Percentiles rank a stretch among this genome's conserved stretches.
Conservation (phyloP, 2,888 invertebrate species). For the Muschampia plurimacula region DNA sequence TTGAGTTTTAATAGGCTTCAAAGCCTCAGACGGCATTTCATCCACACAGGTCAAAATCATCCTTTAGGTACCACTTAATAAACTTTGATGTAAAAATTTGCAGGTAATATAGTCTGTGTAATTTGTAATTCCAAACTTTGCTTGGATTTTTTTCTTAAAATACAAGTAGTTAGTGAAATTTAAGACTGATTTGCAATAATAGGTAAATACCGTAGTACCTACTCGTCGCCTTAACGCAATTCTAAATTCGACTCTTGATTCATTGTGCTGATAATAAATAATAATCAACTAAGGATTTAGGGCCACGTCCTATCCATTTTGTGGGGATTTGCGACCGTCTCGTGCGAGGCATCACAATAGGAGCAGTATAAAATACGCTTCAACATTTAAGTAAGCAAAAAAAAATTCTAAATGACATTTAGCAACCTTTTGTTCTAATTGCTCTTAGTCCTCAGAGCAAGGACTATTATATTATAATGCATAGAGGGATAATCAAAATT, state of each 20-base stretch:
- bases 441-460: too few species aligned
- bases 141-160: too few species aligned
- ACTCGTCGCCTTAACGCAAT: conserved; percentile 50
- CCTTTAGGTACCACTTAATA: too few species aligned
- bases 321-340: conserved; percentile 74
- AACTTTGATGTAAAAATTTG: too few species aligned
- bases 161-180: too few species aligned
- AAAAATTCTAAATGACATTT: conserved; percentile 6
- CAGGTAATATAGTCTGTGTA: too few species aligned
- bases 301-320: conserved; percentile 80
- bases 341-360: conserved; percentile 73
- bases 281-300: conserved; percentile 80
- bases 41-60: neutral
- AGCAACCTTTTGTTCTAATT: neutral
- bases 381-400: conserved; percentile 23
- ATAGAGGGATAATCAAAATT: too few species aligned
- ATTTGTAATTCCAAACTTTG: too few species aligned
- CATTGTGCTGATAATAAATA: conserved; percentile 79
- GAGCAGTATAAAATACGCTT: conserved; percentile 46
- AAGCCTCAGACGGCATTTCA: neutral
- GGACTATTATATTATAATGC: too few species aligned
- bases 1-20: neutral
- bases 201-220: neutral
- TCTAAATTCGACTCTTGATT: conserved; percentile 64
- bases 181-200: too few species aligned